These are phyloP conservation scores for Helarctos malayanus DNA, from an alignment of 2,797 vertebrate genomes.

Conservation along the genomic window DNA sequence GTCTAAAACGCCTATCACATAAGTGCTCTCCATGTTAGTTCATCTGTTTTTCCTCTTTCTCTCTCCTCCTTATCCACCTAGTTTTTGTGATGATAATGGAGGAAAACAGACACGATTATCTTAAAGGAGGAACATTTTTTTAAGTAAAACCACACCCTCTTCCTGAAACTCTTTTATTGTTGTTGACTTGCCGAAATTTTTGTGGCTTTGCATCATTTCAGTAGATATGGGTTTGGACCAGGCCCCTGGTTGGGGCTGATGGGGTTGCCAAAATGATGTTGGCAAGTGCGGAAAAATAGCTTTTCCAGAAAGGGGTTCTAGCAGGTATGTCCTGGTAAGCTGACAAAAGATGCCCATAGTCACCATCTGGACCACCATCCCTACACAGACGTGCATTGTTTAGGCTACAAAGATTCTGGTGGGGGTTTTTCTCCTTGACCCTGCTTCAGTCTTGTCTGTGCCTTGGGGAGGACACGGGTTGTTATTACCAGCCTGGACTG, in stretches of 20 bases:
- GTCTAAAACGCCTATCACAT: not conserved
- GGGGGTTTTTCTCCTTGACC: not conserved
- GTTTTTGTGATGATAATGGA: not conserved
- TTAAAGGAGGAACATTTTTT: not conserved
- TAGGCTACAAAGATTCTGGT: not conserved
- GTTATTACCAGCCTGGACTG: not conserved
- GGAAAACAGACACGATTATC: not conserved
- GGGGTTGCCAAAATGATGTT: not conserved
- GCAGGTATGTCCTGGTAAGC: not conserved
- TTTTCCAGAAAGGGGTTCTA: not conserved
- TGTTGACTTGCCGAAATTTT: not conserved
- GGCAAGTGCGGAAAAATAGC: not conserved
- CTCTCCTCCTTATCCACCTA: not conserved
- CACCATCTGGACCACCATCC: not conserved
- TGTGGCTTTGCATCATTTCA: not conserved
- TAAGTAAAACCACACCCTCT: not conserved
- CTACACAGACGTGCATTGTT: accelerated
- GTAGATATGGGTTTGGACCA: not conserved
- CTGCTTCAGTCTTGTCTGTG: not conserved
- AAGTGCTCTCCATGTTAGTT: not conserved
- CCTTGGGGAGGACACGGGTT: not conserved
- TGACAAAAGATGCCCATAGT: not conserved
- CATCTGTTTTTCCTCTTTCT: not conserved
- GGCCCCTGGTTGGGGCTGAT: not conserved
- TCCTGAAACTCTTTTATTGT: not conserved